A percentile compares a stretch with the other conserved stretches of the same genome.
Evolutionary conservation across 2,797 vertebrate species (phyloP).

Genomic region (Lagorchestes hirsutus): DNA sequence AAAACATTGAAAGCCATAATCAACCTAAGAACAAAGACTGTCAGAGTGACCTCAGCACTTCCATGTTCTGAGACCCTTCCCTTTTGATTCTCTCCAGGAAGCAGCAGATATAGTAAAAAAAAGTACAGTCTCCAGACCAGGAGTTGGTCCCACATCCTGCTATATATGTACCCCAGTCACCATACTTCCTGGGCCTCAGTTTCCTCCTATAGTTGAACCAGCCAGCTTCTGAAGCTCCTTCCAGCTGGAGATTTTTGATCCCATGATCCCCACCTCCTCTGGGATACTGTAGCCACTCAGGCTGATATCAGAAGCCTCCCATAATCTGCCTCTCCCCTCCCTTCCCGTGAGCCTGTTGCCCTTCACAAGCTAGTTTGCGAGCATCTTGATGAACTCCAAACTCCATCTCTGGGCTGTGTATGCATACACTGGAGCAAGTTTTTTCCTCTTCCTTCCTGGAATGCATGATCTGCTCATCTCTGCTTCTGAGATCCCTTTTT

Average conservation of each 20-base stretch:
- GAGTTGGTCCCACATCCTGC: not conserved
- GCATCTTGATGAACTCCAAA: not conserved
- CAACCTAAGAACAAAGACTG: not conserved
- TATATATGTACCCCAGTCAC: not conserved
- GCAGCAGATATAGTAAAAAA: not conserved
- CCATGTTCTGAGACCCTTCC: not conserved
- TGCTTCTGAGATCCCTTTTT: not conserved
- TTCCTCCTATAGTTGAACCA: not conserved
- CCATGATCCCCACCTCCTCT: not conserved
- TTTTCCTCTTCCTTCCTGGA: not conserved
- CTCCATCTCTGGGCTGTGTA: not conserved
- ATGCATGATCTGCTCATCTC: not conserved
- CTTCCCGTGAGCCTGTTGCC: not conserved
- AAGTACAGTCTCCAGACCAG: accelerated
- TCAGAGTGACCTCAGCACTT: not conserved
- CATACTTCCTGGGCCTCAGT: not conserved
- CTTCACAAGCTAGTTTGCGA: not conserved
- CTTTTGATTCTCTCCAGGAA: not conserved
- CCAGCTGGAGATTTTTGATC: not conserved
- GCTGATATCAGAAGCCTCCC: not conserved
- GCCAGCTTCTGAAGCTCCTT: not conserved
- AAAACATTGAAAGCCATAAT: not conserved
- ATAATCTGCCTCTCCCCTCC: not conserved
- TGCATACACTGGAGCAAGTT: not conserved
- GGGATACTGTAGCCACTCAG: not conserved